Percentiles rank a stretch among this genome's conserved stretches.
Conservation (phyloP, 2,888 invertebrate genomes). For the Watsonalla binaria region DNA sequence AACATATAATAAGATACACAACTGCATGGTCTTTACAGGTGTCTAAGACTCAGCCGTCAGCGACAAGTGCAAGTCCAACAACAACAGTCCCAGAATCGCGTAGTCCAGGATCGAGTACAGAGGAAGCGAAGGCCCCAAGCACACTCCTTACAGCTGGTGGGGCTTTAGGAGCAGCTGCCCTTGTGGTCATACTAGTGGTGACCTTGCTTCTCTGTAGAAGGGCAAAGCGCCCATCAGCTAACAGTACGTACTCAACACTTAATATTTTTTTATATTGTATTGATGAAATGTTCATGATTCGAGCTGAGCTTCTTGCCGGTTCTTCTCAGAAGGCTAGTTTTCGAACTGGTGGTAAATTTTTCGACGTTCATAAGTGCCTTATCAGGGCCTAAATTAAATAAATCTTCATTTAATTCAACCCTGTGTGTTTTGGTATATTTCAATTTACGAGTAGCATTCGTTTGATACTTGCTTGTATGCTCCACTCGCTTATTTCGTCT, state of each 20-base stretch:
- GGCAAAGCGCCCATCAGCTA: conserved; percentile 48
- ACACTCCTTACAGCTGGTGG: conserved; percentile 66
- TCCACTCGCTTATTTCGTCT: no score
- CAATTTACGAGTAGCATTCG: no score
- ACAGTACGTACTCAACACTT: conserved; percentile 37
- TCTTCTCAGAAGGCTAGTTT: no score
- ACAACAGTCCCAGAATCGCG: neutral
- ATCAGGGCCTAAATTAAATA: no score
- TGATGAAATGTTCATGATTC: no score
- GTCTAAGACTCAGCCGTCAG: neutral
- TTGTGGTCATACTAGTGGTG: conserved; percentile 49
- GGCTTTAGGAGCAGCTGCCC: conserved; percentile 55
- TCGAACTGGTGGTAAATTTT: no score
- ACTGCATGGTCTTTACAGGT: neutral
- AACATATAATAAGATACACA: no score
- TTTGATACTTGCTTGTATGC: no score
- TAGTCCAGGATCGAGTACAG: neutral
- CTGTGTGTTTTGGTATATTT: no score
- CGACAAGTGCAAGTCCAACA: neutral
- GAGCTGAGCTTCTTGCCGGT: no score
- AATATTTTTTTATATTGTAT: neutral
- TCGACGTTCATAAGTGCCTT: no score
- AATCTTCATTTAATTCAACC: no score
- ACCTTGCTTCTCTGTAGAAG: conserved; percentile 58
- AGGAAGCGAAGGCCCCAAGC: conserved; percentile 25